Evolutionary conservation across 1,140 invertebrate species (phyloP).

Genomic region (Cydia pomonella): DNA sequence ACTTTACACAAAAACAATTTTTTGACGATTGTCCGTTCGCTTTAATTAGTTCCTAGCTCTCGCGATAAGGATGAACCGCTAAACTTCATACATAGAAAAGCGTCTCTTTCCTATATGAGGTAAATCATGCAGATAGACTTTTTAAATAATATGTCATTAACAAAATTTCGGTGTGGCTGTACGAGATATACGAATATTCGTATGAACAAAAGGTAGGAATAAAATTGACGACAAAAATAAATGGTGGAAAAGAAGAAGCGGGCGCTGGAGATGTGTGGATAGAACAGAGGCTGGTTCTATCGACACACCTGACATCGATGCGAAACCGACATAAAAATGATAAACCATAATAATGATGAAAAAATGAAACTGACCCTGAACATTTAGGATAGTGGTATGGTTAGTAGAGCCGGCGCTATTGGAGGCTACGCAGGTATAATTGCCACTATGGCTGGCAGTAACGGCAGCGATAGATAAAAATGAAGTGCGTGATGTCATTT

Average conservation of each 20-base stretch:
- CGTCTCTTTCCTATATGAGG: conserved; percentile 85
- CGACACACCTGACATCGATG: conserved; percentile 51
- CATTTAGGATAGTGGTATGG: conserved; percentile 85
- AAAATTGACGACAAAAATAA: conserved; percentile 48
- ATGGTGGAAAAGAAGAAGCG: conserved; percentile 45
- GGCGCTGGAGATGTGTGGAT: conserved; percentile 55
- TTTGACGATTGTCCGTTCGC: no score
- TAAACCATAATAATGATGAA: conserved; percentile 48
- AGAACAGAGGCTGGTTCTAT: conserved; percentile 70
- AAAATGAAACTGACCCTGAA: conserved; percentile 85
- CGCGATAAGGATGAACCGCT: neutral
- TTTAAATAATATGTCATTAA: conserved; percentile 77
- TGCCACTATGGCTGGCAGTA: conserved; percentile 87
- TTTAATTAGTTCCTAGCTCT: no score
- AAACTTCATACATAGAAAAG: conserved; percentile 81
- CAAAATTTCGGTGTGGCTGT: conserved; percentile 85
- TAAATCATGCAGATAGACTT: conserved; percentile 86
- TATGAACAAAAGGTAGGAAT: conserved; percentile 51
- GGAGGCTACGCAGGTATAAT: conserved; percentile 90
- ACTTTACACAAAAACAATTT: no score
- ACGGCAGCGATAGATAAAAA: conserved; percentile 89
- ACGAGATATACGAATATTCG: conserved; percentile 51
- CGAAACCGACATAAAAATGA: conserved; percentile 51
- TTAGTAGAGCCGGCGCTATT: conserved; percentile 87
- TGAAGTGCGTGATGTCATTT: conserved; percentile 89